phyloP scores from a whole-genome alignment of 2,797 vertebrate genomes.

The Anabacerthia variegaticeps region DNA sequence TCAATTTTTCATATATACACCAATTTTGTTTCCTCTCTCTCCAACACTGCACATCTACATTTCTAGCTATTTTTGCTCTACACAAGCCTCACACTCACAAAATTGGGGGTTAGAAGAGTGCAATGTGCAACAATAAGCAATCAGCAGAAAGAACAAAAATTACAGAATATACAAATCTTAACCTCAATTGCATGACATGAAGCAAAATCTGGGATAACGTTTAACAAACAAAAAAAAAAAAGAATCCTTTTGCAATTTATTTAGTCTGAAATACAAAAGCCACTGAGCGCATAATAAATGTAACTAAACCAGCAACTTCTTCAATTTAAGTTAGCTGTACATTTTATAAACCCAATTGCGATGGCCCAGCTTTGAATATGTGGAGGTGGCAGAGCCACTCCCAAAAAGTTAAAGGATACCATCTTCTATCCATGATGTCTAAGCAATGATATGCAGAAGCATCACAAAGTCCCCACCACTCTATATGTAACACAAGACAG shows the following conservation, averaged over 20 bases:
- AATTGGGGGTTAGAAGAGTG: background rate
- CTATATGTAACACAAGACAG: background rate
- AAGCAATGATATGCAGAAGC: background rate
- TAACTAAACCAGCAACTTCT: background rate
- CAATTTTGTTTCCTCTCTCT: background rate
- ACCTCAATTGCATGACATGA: background rate
- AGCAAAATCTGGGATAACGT: background rate
- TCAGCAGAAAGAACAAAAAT: background rate
- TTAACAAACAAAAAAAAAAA: background rate
- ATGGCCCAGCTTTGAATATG: background rate
- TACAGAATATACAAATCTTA: background rate
- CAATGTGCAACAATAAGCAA: background rate
- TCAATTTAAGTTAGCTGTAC: background rate
- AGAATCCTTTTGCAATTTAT: background rate
- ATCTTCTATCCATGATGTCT: background rate
- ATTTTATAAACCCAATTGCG: background rate
- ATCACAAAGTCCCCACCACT: background rate
- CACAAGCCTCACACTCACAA: background rate
- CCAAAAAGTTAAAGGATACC: background rate
- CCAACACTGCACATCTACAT: background rate
- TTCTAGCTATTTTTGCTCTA: conserved; percentile 7
- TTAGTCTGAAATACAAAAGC: background rate
- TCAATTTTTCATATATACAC: background rate
- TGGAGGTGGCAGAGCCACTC: background rate
- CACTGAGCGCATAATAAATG: background rate